Conservation (phyloP, 2,888 invertebrate species). For the Microctonus hyperodae region DNA sequence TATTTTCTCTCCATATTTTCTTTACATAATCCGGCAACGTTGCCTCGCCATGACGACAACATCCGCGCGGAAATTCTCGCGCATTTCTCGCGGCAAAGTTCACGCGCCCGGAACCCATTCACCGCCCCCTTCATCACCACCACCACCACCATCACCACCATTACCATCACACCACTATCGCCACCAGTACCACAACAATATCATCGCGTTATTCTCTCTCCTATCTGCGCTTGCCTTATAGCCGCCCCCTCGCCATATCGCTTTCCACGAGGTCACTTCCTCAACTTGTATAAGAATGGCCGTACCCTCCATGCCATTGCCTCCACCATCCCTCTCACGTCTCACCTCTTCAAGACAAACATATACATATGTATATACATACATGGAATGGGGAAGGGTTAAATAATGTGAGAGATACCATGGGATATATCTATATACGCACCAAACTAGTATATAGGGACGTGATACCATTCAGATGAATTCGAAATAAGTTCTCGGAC, state of each 20-base stretch:
- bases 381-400: constrained; percentile 8
- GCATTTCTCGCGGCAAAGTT: constrained; percentile 40
- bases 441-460: constrained; percentile 14
- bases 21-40: constrained; percentile 37
- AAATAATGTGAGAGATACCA: constrained; percentile 23
- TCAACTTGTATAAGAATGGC: constrained; percentile 30
- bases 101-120: constrained; percentile 40
- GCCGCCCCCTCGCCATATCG: constrained; percentile 31
- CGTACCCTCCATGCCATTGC: constrained; percentile 15
- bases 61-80: constrained; percentile 40
- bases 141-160: constrained; percentile 18
- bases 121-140: constrained; percentile 28
- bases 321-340: background rate
- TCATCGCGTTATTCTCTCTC: constrained; percentile 25
- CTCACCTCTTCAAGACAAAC: constrained; percentile 2
- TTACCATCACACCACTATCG: constrained; percentile 19
- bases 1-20: constrained; percentile 27
- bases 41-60: constrained; percentile 32
- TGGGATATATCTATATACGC: constrained; percentile 8
- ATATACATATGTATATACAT: too few species aligned
- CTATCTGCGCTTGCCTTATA: constrained; percentile 21
- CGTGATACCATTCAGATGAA: constrained; percentile 31
- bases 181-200: constrained; percentile 27
- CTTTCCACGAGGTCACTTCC: constrained; percentile 35
- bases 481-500: constrained; percentile 24